These are phyloP conservation scores for Sitta europaea DNA, from an alignment of 2,113 vertebrate genomes.

Conservation along the genomic window DNA sequence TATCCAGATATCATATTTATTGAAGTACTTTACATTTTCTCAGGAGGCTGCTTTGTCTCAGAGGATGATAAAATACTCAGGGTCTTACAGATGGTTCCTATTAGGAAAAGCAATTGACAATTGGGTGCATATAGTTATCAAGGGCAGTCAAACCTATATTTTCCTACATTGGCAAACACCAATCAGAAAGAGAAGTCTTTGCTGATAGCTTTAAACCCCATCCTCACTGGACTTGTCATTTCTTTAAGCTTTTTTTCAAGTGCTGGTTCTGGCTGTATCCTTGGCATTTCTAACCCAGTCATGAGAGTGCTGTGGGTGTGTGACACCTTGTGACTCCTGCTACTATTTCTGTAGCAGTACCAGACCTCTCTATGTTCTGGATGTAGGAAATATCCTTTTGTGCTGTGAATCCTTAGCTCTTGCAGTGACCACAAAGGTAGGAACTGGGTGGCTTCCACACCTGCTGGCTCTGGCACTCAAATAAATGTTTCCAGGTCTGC, in stretches of 20 bases:
- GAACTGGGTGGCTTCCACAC: neutral
- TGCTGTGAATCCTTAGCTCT: neutral
- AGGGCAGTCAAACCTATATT: neutral
- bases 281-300: neutral
- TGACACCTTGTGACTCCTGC: neutral
- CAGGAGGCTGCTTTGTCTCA: neutral
- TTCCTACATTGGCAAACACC: neutral
- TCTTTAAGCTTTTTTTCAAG: neutral
- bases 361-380: neutral
- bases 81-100: neutral
- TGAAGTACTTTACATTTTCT: neutral
- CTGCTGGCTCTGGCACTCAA: neutral
- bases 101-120: neutral
- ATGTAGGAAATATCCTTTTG: neutral
- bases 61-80: neutral
- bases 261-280: neutral
- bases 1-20: neutral
- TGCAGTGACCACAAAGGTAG: neutral
- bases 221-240: neutral
- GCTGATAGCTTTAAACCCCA: neutral
- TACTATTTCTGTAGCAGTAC: neutral
- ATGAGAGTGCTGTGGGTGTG: neutral
- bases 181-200: neutral
- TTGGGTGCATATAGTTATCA: neutral
- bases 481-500: neutral